A percentile compares a stretch with the other conserved stretches of the same genome.
Evolutionary conservation across 2,113 vertebrate genomes (phyloP).

Genomic region (Pimephales promelas): DNA sequence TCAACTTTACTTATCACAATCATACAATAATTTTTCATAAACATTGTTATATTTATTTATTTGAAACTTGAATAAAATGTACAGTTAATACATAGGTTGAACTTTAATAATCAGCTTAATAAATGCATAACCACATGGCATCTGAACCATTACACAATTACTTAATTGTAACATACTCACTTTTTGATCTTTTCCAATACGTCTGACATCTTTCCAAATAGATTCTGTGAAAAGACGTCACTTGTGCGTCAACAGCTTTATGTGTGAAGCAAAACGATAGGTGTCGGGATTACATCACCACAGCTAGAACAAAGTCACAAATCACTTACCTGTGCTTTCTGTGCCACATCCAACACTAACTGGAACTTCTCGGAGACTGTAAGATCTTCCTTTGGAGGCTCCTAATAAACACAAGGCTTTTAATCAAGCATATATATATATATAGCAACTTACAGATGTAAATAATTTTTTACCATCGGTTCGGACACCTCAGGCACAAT

Average conservation of each 20-base stretch:
- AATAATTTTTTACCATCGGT: conserved; percentile 78
- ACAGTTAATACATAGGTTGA: neutral
- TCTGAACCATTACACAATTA: neutral
- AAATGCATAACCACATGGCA: neutral
- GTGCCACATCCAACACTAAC: conserved; percentile 95
- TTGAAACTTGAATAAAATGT: neutral
- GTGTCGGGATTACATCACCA: neutral
- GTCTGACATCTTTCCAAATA: conserved; percentile 97
- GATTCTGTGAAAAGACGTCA: conserved; percentile 78
- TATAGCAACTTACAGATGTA: neutral
- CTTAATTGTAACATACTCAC: conserved; percentile 77
- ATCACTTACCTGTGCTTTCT: conserved; percentile 90
- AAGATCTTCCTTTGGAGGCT: conserved; percentile 92
- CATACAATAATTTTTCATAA: neutral
- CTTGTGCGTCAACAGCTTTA: neutral
- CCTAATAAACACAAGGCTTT: conserved; percentile 71
- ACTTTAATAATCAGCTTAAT: neutral
- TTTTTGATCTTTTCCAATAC: conserved; percentile 98
- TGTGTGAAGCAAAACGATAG: neutral
- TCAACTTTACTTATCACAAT: neutral
- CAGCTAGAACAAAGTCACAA: neutral
- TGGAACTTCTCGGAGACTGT: conserved; percentile 98
- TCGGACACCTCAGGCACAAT: conserved; percentile 97
- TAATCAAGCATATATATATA: neutral
- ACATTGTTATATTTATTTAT: conserved; percentile 34